Evolutionary conservation across 37 sponge, comb jelly and placozoan species (phyloP), one percentile per base, ranked within the genome.

Genomic region (Geodia barretti): DNA sequence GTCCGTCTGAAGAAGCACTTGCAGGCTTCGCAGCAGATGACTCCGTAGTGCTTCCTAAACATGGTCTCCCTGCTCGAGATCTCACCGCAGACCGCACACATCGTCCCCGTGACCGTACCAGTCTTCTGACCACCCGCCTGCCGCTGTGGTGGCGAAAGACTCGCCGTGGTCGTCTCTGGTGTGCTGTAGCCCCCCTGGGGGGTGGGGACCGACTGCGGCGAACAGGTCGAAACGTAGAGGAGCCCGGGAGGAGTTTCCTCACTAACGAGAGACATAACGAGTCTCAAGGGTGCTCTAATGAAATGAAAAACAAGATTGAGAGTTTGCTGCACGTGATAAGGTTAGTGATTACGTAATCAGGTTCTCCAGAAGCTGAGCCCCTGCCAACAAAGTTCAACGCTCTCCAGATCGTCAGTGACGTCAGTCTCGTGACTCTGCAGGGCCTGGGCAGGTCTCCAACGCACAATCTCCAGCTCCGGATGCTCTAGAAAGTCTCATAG

Each of bases 1-100:
- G 95, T 94, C 32, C 97, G 80, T 47, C 97, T 66, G 75, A 97
- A 97, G 73, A 97, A 97, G 43, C 97, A 97, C 81, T 97, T 97
- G 87, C 97, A 97, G 0, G 97, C 97, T 73, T 97, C 97, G 37
- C 97, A 97, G 76, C 95, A 93, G 29, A 91, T 86, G 39, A 93
- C 94, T 0, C 95, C 92, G 73, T 97, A 97, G 83, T 97, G 97
- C 37, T 82, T 77, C 28, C 97, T 80, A 54, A 86, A 93, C 17
- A 64, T 28, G 21, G 58, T 36, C 19, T 64, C 86, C 17, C 23
- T n/a, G 0, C 79, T 69, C 0, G 94, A 82, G 24, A 31, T 69
- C 23, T 94, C 95, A 33, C 77, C 85, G 64, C 97, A 97, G 70
- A 97, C 97, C 2, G 80, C 72, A 60, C 97, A 97, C 28, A 73